Evolutionary conservation across 2,888 invertebrate species (phyloP).

Genomic region (Adelognathus sp.): DNA sequence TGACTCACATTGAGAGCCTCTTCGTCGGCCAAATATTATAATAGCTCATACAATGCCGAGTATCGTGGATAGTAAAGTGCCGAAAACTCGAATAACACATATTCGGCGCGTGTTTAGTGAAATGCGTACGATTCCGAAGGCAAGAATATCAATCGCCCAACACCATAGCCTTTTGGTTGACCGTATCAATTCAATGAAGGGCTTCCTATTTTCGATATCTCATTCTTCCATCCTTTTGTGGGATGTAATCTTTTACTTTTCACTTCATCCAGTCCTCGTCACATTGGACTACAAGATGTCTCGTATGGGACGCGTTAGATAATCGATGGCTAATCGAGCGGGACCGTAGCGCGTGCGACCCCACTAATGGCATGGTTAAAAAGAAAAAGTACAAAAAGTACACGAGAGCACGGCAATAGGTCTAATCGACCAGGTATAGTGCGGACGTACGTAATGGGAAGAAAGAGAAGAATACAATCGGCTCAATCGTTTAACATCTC

Average conservation of each 20-base stretch:
- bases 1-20: conserved; percentile 23
- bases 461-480: conserved; percentile 74
- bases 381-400: conserved; percentile 7
- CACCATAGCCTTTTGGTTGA: too few relatives aligned
- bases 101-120: neutral
- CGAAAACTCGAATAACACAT: neutral
- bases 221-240: neutral
- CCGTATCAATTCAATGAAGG: too few relatives aligned
- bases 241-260: neutral
- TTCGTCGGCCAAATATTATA: neutral
- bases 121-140: too few relatives aligned
- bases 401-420: conserved; percentile 35
- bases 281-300: neutral
- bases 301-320: neutral
- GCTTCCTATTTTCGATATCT: too few relatives aligned
- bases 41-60: neutral
- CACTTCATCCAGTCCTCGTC: neutral
- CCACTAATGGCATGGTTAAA: conserved; percentile 18
- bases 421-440: conserved; percentile 48
- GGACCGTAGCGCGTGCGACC: neutral
- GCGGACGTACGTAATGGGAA: conserved; percentile 38
- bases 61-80: neutral
- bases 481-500: conserved; percentile 70
- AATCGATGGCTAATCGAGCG: neutral
- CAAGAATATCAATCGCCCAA: neutral